phyloP scores from a whole-genome alignment of 2,888 invertebrate species.

The Drosophila villosipedis region DNA sequence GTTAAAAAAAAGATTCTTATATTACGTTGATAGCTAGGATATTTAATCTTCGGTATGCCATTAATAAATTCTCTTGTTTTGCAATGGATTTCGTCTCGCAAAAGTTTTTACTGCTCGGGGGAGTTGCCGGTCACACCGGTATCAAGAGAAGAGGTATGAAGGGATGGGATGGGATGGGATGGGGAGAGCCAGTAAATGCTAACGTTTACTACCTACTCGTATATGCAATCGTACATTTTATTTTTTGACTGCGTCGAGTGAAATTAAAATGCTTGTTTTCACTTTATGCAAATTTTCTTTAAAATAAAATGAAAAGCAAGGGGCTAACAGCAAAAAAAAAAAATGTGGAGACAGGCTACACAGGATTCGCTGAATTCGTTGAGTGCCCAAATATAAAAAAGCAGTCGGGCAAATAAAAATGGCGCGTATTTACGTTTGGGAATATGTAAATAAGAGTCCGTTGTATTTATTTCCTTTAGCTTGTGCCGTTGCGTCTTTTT shows the following conservation, averaged over 20 bases:
- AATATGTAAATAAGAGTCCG: constrained; percentile 79
- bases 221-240: constrained; percentile 66
- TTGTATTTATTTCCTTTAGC: constrained; percentile 78
- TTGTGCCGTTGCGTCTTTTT: constrained; percentile 58
- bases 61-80: constrained; percentile 27
- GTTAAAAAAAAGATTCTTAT: neutral
- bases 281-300: constrained; percentile 83
- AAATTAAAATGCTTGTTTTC: constrained; percentile 84
- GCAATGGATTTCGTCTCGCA: constrained; percentile 44
- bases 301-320: constrained; percentile 63
- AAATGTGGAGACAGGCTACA: constrained; percentile 29
- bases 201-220: constrained; percentile 70
- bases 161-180: neutral
- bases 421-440: constrained; percentile 80
- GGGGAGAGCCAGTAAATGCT: constrained; percentile 64
- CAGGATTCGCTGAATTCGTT: constrained; percentile 44
- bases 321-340: constrained; percentile 30
- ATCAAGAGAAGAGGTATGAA: constrained; percentile 4
- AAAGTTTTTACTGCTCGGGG: constrained; percentile 76
- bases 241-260: constrained; percentile 68
- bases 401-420: constrained; percentile 71
- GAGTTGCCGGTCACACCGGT: constrained; percentile 48
- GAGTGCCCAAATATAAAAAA: constrained; percentile 57
- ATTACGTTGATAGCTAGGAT: neutral
- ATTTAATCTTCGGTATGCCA: constrained; percentile 14